Evolutionary conservation across 2,888 invertebrate species (phyloP), one percentile per base, ranked within the genome.

Genomic region (Thumatha senex): DNA sequence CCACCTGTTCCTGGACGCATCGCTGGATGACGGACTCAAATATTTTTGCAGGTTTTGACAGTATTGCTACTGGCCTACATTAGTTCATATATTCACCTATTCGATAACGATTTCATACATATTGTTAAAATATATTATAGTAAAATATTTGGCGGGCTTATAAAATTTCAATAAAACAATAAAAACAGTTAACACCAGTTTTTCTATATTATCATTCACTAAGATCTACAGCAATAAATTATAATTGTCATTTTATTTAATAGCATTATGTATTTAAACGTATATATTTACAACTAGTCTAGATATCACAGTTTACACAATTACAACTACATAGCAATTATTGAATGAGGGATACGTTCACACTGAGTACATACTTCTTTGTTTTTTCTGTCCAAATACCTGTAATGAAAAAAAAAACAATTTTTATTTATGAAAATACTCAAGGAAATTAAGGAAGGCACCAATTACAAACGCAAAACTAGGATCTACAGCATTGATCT

Each of bases 171-270:
- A 66, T 61, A 58, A 73, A 76, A 70, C 63, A 60, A 47, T 55
- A 39, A 48, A 56, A 80, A 78, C 74, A 74, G 55, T 77, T 77
- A 81, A 84, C 78, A 74, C 78, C 76, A 8, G 71, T 74, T 73
- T 74, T 76, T 72, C 75, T 77, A 74, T 80, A 72, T 77, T 82
- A 76, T 70, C 66, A 74, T 81, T 61, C 33, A 66, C 70, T 78
- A 77, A 61, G 71, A 63, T 78, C 75, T 77, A 75, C 61, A 73
- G 72, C 61, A 83, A 83, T 85, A 86, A 84, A 72, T 83, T 84
- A 83, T 62, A 65, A 56, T 58, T 55, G 62, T 76, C 72, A 70
- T 18, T 44, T 45, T 61, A 69, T 66, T 65, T 68, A 52, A 58
- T 64, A 64, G 47, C 31, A 41, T 66, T 61, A 31, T 4, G 18